Percentiles rank a stretch among this genome's conserved stretches.
Evolutionary conservation across 2,797 vertebrate genomes (phyloP).

Genomic region (Acanthornis magna): DNA sequence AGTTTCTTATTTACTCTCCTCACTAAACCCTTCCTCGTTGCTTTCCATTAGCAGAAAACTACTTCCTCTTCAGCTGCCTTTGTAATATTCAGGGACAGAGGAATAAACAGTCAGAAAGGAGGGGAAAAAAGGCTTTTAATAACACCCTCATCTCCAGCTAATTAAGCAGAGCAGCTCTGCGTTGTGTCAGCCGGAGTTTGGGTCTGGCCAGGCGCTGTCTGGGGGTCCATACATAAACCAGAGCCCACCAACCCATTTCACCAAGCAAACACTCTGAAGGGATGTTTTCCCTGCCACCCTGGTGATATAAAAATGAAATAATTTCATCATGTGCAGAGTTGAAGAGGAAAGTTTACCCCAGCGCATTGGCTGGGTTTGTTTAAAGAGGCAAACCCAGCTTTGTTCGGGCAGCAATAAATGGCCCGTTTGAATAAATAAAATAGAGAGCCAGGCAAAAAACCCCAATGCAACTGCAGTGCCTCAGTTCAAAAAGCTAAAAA

Average conservation of each 20-base stretch:
- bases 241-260: not conserved
- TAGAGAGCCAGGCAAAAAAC: not conserved
- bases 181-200: not conserved
- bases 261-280: not conserved
- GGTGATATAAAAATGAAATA: not conserved
- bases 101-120: not conserved
- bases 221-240: conserved; percentile 8
- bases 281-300: rapidly evolving
- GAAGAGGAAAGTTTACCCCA: not conserved
- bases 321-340: not conserved
- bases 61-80: conserved; percentile 23
- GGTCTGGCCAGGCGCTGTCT: not conserved
- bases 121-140: not conserved
- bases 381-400: not conserved
- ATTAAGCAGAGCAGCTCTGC: conserved; percentile 38
- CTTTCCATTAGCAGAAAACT: not conserved
- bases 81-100: not conserved
- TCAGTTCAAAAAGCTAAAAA: not conserved
- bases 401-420: not conserved
- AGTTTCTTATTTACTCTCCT: conserved; percentile 32
- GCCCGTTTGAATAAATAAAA: not conserved
- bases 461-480: not conserved
- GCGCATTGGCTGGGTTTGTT: not conserved
- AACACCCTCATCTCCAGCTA: conserved; percentile 15
- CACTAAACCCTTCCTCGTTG: not conserved